Evolutionary conservation across 2,888 invertebrate species (phyloP).

Genomic region (Zeuzera pyrina): DNA sequence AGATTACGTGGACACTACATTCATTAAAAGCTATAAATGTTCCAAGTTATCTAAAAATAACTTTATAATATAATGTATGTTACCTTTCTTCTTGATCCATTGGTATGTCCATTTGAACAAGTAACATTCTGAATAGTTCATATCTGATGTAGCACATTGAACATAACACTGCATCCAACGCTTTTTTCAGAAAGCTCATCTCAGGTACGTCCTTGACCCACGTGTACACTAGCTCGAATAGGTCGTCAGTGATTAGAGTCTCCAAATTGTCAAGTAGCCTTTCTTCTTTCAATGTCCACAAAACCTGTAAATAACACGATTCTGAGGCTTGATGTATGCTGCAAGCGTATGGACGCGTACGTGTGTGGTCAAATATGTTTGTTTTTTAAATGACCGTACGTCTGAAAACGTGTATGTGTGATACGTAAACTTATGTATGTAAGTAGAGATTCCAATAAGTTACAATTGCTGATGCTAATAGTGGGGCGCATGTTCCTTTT

Average conservation of each 20-base stretch:
- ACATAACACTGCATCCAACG: conserved; percentile 89
- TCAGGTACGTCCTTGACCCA: conserved; percentile 83
- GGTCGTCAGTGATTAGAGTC: conserved; percentile 78
- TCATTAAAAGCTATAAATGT: neutral
- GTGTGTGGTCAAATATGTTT: too few relatives aligned
- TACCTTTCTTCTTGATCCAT: conserved; percentile 56
- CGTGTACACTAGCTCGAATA: conserved; percentile 84
- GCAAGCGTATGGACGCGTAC: neutral
- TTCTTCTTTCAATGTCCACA: conserved; percentile 76
- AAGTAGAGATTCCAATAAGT: too few relatives aligned
- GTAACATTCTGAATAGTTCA: conserved; percentile 80
- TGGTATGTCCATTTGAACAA: conserved; percentile 80
- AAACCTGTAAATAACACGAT: conserved; percentile 29
- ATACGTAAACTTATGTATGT: too few relatives aligned
- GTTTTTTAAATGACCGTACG: too few relatives aligned
- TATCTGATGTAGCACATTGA: conserved; percentile 89
- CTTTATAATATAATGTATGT: too few relatives aligned
- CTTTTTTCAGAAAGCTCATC: conserved; percentile 82
- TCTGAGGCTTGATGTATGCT: neutral
- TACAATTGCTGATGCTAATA: too few relatives aligned
- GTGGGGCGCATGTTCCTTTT: too few relatives aligned
- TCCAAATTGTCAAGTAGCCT: conserved; percentile 76
- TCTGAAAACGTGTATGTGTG: too few relatives aligned
- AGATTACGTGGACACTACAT: neutral
- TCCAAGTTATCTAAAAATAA: neutral